Percentiles rank a stretch among this genome's conserved stretches.
These are phyloP conservation scores for Melinaea menophilus DNA, from an alignment of 2,888 invertebrate genomes.

Conservation along the genomic window DNA sequence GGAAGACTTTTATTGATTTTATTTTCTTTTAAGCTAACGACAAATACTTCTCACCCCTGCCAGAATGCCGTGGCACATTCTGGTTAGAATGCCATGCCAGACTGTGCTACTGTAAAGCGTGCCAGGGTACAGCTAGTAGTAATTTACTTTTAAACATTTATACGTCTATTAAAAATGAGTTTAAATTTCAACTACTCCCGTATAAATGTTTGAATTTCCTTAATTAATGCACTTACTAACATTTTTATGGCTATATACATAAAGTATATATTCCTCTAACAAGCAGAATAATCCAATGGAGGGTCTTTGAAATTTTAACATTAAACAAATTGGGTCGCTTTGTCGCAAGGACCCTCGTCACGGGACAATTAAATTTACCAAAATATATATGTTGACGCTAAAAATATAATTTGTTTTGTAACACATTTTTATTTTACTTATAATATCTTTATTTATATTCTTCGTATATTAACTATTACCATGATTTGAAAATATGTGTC, in stretches of 20 bases:
- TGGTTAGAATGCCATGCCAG: no score
- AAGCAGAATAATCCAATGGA: not conserved
- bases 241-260: not conserved
- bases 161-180: no score
- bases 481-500: not conserved
- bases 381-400: slow-evolving; percentile 1
- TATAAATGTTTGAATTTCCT: no score
- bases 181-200: no score
- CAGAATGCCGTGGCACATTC: no score
- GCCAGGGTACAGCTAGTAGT: no score
- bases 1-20: no score
- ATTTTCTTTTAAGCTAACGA: no score
- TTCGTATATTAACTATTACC: not conserved
- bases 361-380: slow-evolving; percentile 6
- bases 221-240: not conserved
- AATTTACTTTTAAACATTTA: no score
- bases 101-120: no score
- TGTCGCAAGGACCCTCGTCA: slow-evolving; percentile 1
- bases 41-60: no score
- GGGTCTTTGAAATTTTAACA: not conserved
- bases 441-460: not conserved
- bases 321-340: not conserved
- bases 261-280: slow-evolving; percentile 1
- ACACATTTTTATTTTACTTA: not conserved
- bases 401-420: slow-evolving; percentile 5